These are phyloP conservation scores for Melanocharis versteri DNA, from an alignment of 2,113 vertebrate genomes.

Conservation along the genomic window DNA sequence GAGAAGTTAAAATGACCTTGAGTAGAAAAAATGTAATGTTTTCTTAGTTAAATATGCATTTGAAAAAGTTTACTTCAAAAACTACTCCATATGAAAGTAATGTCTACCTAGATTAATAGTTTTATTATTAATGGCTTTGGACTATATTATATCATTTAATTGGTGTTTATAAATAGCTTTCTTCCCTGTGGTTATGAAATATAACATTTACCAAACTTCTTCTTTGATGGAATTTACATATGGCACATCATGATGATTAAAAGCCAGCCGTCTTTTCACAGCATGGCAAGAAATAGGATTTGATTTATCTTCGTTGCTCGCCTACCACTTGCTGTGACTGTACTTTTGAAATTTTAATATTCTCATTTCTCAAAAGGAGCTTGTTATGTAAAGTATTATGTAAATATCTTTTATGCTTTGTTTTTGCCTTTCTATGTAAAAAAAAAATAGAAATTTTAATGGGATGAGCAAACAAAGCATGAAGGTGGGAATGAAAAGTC, in stretches of 20 bases:
- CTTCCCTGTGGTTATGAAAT: conserved; percentile 68
- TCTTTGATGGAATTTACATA: conserved; percentile 80
- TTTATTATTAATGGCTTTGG: conserved; percentile 66
- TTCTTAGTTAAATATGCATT: not conserved
- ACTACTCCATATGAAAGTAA: conserved; percentile 4
- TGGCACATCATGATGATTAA: conserved; percentile 79
- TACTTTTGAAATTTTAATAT: conserved; percentile 81
- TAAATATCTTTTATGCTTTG: conserved; percentile 68
- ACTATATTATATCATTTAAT: conserved; percentile 67
- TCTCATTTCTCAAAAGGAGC: conserved; percentile 72
- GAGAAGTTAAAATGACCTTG: conserved; percentile 24
- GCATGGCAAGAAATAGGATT: conserved; percentile 77
- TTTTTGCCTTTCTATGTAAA: conserved; percentile 39
- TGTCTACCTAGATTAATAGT: conserved; percentile 45
- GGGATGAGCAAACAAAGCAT: not conserved
- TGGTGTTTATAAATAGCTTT: conserved; percentile 77
- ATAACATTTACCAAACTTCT: conserved; percentile 77
- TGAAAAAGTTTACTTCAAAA: not conserved
- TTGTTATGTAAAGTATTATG: conserved; percentile 75
- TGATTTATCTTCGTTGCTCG: conserved; percentile 75
- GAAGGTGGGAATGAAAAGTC: not conserved
- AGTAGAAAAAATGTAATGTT: not conserved
- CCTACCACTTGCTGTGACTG: conserved; percentile 76
- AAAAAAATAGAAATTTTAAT: conserved; percentile 28
- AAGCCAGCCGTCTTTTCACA: conserved; percentile 76